Base-by-base conservation (phyloP, 53 echinoderm and acorn worm species). In the Patiria pectinifera region DNA sequence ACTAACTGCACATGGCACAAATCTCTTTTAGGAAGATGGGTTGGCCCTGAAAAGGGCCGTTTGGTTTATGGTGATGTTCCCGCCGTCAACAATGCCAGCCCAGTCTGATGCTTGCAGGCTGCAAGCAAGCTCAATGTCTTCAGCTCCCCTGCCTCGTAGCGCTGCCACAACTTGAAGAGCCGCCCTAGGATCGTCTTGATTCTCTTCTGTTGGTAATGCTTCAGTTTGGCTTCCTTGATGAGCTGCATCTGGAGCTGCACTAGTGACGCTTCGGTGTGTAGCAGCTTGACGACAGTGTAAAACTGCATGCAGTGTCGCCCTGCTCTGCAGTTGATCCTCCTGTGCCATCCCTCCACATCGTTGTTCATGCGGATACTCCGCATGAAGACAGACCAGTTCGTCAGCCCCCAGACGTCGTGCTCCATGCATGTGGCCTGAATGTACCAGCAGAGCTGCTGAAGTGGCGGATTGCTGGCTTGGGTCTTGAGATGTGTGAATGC, bases 201-300 rank as follows among this genome's bases (percentile, higher is more conserved):
- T 10, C 18, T 53, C 66, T 78, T 86, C 45, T 80, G 62, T 48
- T 93, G 89, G 84, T 89, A 75, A 0, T 78, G 82, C 3, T 76
- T 60, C 3, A 93, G 74, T 76, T 89, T 93, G 49, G 70, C 7
- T 62, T 83, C 90, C 35, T 85, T 63, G 2, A 91, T 76, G 0
- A 94, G 85, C 2, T 53, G 9, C 78, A 90, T 61, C 84, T 93
- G 93, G 0, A 93, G 14, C 8, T 75, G 3, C 25, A 90, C 85
- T 2, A 84, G 48, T 25, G 59, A 59, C 13, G 93, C 89, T 21
- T 90, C 53, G 15, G 35, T 19, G 85, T 90, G 84, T 1, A 93
- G 85, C 1, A 93, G 72, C 6, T 48, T 46, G 24, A 89, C 76
- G 1, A 93, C 26, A 4, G n/a, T 72, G 85, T 93, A 82, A 0